phyloP scores from a whole-genome alignment of 37 sponge, comb jelly and placozoan genomes.

The Corticium candelabrum region DNA sequence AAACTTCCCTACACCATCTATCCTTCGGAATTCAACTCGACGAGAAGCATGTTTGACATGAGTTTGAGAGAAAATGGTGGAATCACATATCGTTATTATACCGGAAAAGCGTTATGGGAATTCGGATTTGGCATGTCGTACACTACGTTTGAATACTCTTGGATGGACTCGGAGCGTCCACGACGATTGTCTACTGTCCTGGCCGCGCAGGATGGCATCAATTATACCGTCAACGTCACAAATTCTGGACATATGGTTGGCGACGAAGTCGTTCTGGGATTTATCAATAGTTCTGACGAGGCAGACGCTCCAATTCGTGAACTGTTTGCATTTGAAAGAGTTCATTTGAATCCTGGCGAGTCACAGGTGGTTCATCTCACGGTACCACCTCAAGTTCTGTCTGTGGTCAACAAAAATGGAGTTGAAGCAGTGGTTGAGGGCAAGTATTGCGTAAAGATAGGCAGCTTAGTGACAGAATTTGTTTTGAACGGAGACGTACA shows the following conservation, averaged over 20 bases:
- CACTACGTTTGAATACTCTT: constrained; percentile 40
- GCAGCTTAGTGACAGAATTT: neutral
- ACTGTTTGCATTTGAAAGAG: constrained; percentile 53
- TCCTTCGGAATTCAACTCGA: constrained; percentile 53
- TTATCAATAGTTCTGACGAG: constrained; percentile 28
- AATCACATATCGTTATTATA: constrained; percentile 56
- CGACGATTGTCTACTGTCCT: neutral
- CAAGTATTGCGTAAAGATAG: neutral
- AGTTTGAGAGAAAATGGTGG: constrained; percentile 47
- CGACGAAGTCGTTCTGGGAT: constrained; percentile 36
- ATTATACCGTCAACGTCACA: constrained; percentile 50
- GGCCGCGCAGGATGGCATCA: neutral
- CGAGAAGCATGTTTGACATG: constrained; percentile 44
- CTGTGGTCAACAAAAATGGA: constrained; percentile 30
- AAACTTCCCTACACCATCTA: constrained; percentile 64
- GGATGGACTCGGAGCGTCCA: constrained; percentile 5
- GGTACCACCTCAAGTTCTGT: constrained; percentile 15
- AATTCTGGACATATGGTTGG: constrained; percentile 48
- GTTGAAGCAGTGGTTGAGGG: neutral
- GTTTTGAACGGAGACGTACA: neutral
- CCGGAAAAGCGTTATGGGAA: constrained; percentile 37
- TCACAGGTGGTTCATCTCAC: constrained; percentile 36
- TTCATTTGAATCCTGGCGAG: constrained; percentile 32
- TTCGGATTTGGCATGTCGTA: constrained; percentile 68
- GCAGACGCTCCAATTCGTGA: constrained; percentile 43